Evolutionary conservation across 2,113 vertebrate genomes (phyloP), one percentile per base, ranked within the genome.

Genomic region (Laticauda colubrina): DNA sequence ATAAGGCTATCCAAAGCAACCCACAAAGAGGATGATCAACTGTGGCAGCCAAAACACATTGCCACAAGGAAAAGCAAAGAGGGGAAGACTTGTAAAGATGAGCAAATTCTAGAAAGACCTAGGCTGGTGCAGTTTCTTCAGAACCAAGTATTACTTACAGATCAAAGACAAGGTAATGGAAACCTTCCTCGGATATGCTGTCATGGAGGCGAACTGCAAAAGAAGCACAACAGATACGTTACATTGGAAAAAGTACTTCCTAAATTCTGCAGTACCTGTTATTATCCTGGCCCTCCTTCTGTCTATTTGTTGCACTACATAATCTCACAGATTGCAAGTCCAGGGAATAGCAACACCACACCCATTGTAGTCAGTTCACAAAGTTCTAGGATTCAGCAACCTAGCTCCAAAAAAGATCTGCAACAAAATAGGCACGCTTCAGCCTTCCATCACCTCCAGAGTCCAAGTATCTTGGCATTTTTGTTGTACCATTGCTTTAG

Each of bases 81-180:
- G 55, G 21, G 15, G 39, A 11, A 48, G 5, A 43, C 61, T 86
- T 53, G 15, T 26, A 90, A 85, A 64, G 20, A 20, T 9, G 34
- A 48, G 55, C 10, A 7, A 51, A 61, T 93, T 59, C 75, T 43
- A 57, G 89, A n/a, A 61, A 7, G 39, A 4, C 43, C 57, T 20
- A 51, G 39, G 26, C 20, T 51, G 43, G 75, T 43, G 3, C 18
- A 43, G 5, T 23, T 59, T 69, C 34, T 43, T 23, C n/a, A 21
- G 26, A 34, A 89, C 51, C 61, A 92, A 92, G n/a, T 69, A 81
- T 1, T 90, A 99, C 99, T 99, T 97, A 99, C 99, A 99, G 97
- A 97, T 99, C 99, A 93, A 99, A 99, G 96, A 99, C 98, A 94
- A 99, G 98, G 96, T 99, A 99, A 97, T 99, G 99, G 97, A 99